phyloP scores from a whole-genome alignment of 2,888 invertebrate genomes.

The Lamellibrachia columna region DNA sequence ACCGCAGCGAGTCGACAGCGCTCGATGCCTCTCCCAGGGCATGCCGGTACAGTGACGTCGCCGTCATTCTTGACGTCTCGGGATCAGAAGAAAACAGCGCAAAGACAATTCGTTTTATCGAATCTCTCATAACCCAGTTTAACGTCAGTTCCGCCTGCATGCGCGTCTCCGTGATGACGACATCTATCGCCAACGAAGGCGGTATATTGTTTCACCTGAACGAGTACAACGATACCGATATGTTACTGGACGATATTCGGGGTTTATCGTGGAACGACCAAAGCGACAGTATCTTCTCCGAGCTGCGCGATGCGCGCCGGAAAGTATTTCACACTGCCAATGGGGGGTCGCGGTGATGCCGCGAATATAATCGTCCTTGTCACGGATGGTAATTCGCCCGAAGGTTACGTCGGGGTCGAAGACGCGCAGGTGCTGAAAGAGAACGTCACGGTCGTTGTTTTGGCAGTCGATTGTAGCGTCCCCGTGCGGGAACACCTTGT shows the following conservation, averaged over 20 bases:
- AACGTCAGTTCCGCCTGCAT: not conserved
- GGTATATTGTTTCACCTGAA: not conserved
- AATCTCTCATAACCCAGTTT: not conserved
- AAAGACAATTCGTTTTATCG: not conserved
- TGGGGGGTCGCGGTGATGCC: not conserved
- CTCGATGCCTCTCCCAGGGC: not conserved
- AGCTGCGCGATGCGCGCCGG: not conserved
- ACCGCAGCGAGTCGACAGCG: not conserved
- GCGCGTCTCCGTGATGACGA: not conserved
- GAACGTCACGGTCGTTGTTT: not conserved
- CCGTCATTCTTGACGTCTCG: not conserved
- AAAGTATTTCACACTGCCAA: not conserved
- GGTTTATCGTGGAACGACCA: not conserved
- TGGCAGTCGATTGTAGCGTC: not conserved
- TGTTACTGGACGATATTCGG: not conserved
- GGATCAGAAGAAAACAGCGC: not conserved
- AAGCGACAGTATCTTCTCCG: not conserved
- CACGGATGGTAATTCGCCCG: not conserved
- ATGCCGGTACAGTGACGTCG: not conserved
- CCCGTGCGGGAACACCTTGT: not conserved
- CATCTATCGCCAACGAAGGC: not conserved
- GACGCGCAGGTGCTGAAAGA: not conserved
- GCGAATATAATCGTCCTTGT: not conserved
- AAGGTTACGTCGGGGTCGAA: not conserved
- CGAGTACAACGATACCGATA: not conserved